Base-by-base conservation (phyloP, 2,113 vertebrate genomes). In the Gulo gulo region DNA sequence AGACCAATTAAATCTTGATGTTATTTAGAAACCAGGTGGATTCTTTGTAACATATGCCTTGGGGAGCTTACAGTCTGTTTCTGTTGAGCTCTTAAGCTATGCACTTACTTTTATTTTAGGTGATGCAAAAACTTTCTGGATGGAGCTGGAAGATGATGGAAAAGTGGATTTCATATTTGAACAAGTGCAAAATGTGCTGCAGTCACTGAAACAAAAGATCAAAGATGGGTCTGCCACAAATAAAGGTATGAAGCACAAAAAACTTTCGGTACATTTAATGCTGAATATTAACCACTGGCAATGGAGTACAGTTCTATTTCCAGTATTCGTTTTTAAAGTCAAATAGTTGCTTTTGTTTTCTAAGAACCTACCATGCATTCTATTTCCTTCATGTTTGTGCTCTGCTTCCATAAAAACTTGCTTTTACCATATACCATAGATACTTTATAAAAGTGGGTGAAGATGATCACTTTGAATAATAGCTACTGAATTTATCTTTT, bases 91-190 rank as follows among this genome's bases (percentile, higher is more conserved):
- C 59, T 80, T 94, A 69, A 45, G 31, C 47, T 52, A 34, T 59
- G 89, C 23, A 36, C 34, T 85, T 80, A 55, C 97, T 98, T 98
- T 74, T 61, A 50, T 97, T 98, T 93, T 96, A 99, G 99, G 96
- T 97, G 97, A 99, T 93, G 95, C 98, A 97, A 98, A 98, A 97
- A 80, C 8, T 0, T 98, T 99, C 94, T 99, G 99, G 99, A 97
- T 80, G 50, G 97, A 98, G 1, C 1, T 99, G 71, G 98, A 97
- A 97, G 95, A 81, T 59, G 73, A 93, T 97, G 97, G 96, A 89
- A 99, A 97, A 98, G 98, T 99, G 73, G 99, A 99, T 4, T 10
- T 95, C 55, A 97, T 99, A 94, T 99, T 99, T 98, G 98, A 99
- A 55, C 96, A 98, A 86, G 79, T 99, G 20, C 98, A 99, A 94